Base-by-base conservation (phyloP, 2,113 vertebrate genomes). In the Tetrax tetrax region DNA sequence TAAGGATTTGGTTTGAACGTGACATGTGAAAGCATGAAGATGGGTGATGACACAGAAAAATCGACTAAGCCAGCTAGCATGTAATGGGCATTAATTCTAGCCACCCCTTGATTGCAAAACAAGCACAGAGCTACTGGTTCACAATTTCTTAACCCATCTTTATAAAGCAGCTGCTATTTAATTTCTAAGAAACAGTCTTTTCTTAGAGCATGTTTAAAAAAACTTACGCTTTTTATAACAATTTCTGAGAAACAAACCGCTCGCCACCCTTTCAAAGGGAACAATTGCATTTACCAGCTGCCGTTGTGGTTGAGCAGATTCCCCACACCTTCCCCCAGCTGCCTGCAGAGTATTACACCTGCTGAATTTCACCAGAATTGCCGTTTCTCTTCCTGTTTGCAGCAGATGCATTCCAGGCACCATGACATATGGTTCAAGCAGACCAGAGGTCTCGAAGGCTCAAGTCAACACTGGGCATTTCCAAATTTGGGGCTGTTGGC, bases 1-100 rank as follows among this genome's bases (percentile, higher is more conserved):
- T 97, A 97, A 82, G 90, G 76, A 89, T 95, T 92, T 78, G 48
- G 66, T 90, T 97, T 95, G 87, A 96, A 92, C 90, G 89, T 87
- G 87, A 23, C 0, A 3, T 82, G 90, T 87, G 85, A 94, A 96
- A 96, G 71, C 88, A 63, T 86, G 69, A 91, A 35, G 75, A 79
- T 82, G 93, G 43, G 90, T 71, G 59, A 61, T 77, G 92, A 92
- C 82, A 86, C 59, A 87, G 70, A 89, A 95, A 88, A 94, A 96
- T 89, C 0, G 6, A 86, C 92, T 88, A 57, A 95, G 82, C 64
- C 59, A 75, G 80, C 57, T 71, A 71, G 43, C 29, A 37, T 28
- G 53, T 54, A 96, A 76, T 29, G 82, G 81, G 75, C 50, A 77
- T 96, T 79, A 94, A 96, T 95, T 96, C 70, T 59, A 79, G 59